These are phyloP conservation scores for Aphis craccivora DNA, from an alignment of 1,140 invertebrate species.

Conservation along the genomic window DNA sequence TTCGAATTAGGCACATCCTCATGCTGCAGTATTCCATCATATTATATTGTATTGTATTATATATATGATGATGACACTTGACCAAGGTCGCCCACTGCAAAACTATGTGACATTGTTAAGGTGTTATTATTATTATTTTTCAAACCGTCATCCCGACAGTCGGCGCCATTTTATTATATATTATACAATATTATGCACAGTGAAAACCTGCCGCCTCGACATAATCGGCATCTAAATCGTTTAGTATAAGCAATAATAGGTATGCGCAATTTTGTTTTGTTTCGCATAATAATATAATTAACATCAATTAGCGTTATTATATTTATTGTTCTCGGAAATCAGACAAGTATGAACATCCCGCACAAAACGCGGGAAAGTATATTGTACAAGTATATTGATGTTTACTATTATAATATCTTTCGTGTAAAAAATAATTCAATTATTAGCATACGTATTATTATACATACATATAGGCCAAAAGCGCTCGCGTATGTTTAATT, in stretches of 20 bases:
- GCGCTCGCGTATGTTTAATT: background rate
- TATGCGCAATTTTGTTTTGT: background rate
- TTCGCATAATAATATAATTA: background rate
- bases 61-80: background rate
- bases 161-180: background rate
- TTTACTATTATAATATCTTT: background rate
- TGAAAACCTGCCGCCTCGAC: background rate
- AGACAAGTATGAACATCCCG: background rate
- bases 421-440: background rate
- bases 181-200: background rate
- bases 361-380: background rate
- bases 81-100: background rate
- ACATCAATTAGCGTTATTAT: background rate
- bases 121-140: conserved; percentile 6
- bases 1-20: conserved; percentile 24
- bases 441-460: background rate
- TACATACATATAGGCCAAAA: background rate
- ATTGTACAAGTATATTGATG: background rate
- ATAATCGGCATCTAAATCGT: conserved; percentile 7
- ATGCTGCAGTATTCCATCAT: background rate
- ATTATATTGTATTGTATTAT: conserved; percentile 13
- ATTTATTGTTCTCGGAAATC: background rate
- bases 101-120: background rate
- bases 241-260: background rate
- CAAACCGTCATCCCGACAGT: background rate